A percentile compares a stretch with the other conserved stretches of the same genome.
Evolutionary conservation across 2,888 invertebrate genomes (phyloP).

Genomic region (Sericinus montela): DNA sequence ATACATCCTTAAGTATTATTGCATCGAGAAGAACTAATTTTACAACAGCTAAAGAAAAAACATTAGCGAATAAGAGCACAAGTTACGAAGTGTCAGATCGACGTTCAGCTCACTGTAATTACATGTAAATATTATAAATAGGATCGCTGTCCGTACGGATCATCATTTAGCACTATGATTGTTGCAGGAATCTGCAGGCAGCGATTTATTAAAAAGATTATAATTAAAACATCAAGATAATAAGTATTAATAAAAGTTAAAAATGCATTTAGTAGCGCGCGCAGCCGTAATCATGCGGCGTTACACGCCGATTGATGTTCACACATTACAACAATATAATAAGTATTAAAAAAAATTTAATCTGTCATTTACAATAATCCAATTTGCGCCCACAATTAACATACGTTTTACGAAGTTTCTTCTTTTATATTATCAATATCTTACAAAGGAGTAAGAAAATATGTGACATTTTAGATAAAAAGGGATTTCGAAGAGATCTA

Average conservation of each 20-base stretch:
- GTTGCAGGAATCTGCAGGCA: slow-evolving; percentile 6
- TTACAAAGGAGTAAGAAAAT: slow-evolving; percentile 14
- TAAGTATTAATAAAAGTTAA: slow-evolving; percentile 16
- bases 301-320: background rate
- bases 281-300: background rate
- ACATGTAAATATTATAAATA: too few relatives aligned
- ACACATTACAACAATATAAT: background rate
- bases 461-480: slow-evolving; percentile 5
- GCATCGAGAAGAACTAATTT: slow-evolving; percentile 39
- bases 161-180: background rate
- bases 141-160: too few relatives aligned
- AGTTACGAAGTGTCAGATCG: background rate
- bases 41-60: slow-evolving; percentile 24
- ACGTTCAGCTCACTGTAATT: too few relatives aligned
- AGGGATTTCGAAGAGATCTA: slow-evolving; percentile 1
- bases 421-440: slow-evolving; percentile 1
- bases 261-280: slow-evolving; percentile 7
- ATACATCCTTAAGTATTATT: slow-evolving; percentile 40
- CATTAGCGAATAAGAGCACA: slow-evolving; percentile 1
- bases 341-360: background rate
- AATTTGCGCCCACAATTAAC: background rate
- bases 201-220: slow-evolving; percentile 18
- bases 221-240: slow-evolving; percentile 26
- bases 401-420: background rate
- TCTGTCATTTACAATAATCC: slow-evolving; percentile 1